Evolutionary conservation across 2,113 vertebrate species (phyloP).

Genomic region (Sigmodon hispidus): DNA sequence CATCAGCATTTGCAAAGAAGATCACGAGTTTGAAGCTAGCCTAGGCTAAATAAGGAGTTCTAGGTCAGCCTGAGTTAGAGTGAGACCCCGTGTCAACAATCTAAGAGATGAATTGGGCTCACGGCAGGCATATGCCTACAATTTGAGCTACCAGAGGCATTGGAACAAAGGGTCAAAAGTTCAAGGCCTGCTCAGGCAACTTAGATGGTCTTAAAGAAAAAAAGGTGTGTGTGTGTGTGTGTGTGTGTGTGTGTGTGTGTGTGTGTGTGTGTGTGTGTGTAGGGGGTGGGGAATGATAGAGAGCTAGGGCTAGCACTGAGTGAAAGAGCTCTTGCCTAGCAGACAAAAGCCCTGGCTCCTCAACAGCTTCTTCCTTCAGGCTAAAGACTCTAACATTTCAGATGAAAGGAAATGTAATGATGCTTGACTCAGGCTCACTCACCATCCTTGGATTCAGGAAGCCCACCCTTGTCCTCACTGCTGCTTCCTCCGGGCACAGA

Average conservation of each 20-base stretch:
- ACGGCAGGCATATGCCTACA: neutral
- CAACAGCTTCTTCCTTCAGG: neutral
- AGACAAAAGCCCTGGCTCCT: neutral
- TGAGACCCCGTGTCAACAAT: neutral
- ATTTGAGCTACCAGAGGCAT: neutral
- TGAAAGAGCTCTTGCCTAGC: neutral
- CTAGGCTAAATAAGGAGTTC: neutral
- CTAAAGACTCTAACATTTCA: neutral
- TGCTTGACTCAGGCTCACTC: conserved; percentile 20
- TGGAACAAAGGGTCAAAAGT: neutral
- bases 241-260: too few relatives aligned
- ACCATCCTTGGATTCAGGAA: conserved; percentile 73
- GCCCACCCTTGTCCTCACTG: conserved; percentile 74
- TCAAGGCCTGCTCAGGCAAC: neutral
- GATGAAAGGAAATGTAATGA: neutral
- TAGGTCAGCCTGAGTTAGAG: neutral
- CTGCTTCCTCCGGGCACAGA: conserved; percentile 45
- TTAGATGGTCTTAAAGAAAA: neutral
- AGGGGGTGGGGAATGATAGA: neutral
- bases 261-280: too few relatives aligned
- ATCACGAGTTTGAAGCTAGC: neutral
- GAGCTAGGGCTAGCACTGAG: too few relatives aligned
- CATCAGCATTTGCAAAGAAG: neutral
- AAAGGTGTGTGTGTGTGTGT: too few relatives aligned
- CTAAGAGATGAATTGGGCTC: neutral